A percentile compares a stretch with the other conserved stretches of the same genome.
Evolutionary conservation across 2,113 vertebrate species (phyloP).

Genomic region (Hippocampus zosterae): DNA sequence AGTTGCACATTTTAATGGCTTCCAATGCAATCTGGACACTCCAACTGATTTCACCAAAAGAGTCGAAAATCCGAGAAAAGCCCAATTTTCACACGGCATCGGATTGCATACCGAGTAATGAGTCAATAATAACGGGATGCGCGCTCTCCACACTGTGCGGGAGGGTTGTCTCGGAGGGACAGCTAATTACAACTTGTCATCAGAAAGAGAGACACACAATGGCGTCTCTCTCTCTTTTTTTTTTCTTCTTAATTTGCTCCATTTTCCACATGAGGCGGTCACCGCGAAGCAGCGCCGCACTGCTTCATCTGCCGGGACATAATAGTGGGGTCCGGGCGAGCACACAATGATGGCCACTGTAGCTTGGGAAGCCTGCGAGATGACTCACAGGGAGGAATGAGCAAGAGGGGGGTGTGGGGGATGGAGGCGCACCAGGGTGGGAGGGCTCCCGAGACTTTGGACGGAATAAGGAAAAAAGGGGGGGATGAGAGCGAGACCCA

Average conservation of each 20-base stretch:
- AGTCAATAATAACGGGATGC: constrained; percentile 13
- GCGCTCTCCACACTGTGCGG: constrained; percentile 29
- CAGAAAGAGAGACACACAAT: constrained; percentile 18
- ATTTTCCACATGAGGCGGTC: constrained; percentile 2
- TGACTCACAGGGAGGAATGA: constrained; percentile 66
- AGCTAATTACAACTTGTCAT: constrained; percentile 38
- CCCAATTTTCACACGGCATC: too few species aligned
- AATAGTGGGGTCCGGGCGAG: constrained; percentile 3
- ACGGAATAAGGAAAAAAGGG: constrained; percentile 38
- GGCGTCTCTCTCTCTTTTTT: not conserved
- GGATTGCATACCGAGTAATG: not conserved
- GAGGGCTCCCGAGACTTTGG: constrained; percentile 35
- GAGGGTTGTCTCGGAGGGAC: constrained; percentile 44
- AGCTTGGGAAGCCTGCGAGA: constrained; percentile 64
- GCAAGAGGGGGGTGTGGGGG: constrained; percentile 29
- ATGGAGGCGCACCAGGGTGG: constrained; percentile 7
- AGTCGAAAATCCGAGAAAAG: too few species aligned
- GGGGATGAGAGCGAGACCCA: constrained; percentile 35
- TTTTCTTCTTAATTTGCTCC: not conserved
- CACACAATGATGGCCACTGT: constrained; percentile 70
- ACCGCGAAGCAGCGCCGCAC: constrained; percentile 1
- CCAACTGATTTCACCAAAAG: too few species aligned
- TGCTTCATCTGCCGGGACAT: constrained; percentile 18
- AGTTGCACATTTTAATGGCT: not conserved
- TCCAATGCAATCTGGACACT: too few species aligned